phyloP scores from a whole-genome alignment of 2,797 vertebrate genomes.

The Amniataba percoides region DNA sequence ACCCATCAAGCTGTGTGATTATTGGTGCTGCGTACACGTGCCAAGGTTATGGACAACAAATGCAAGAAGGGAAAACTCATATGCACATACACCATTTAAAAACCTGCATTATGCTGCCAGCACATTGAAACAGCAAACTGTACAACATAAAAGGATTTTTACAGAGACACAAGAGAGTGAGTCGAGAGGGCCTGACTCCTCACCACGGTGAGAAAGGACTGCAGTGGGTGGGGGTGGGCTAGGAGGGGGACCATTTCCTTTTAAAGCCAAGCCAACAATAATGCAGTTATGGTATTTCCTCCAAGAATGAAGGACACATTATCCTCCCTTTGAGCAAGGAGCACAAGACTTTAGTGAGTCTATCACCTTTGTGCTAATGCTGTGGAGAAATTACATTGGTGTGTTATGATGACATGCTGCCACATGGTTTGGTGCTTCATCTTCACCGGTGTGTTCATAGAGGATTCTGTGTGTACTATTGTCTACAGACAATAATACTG shows the following conservation, averaged over 20 bases:
- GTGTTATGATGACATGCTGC: slow-evolving; percentile 5
- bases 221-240: not conserved
- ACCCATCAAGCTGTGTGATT: slow-evolving; percentile 53
- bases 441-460: not conserved
- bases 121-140: slow-evolving; percentile 72
- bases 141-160: slow-evolving; percentile 67
- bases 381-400: slow-evolving; percentile 19
- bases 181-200: slow-evolving; percentile 58
- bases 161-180: slow-evolving; percentile 53
- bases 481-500: not conserved
- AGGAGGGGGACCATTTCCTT: slow-evolving; percentile 45
- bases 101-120: slow-evolving; percentile 66
- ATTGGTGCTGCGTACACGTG: slow-evolving; percentile 49
- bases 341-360: slow-evolving; percentile 43
- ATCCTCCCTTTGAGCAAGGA: slow-evolving; percentile 46
- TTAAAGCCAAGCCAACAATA: slow-evolving; percentile 46
- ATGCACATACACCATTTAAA: slow-evolving; percentile 69
- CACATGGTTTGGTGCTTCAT: not conserved
- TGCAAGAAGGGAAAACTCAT: slow-evolving; percentile 49
- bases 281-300: slow-evolving; percentile 70
- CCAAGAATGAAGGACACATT: slow-evolving; percentile 65
- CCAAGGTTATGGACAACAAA: slow-evolving; percentile 78
- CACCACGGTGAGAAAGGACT: slow-evolving; percentile 28
- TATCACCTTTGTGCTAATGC: slow-evolving; percentile 50
- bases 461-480: not conserved